A percentile compares a stretch with the other conserved stretches of the same genome.
Conservation (phyloP, 2,888 invertebrate genomes). For the Drosophila tanythrix region DNA sequence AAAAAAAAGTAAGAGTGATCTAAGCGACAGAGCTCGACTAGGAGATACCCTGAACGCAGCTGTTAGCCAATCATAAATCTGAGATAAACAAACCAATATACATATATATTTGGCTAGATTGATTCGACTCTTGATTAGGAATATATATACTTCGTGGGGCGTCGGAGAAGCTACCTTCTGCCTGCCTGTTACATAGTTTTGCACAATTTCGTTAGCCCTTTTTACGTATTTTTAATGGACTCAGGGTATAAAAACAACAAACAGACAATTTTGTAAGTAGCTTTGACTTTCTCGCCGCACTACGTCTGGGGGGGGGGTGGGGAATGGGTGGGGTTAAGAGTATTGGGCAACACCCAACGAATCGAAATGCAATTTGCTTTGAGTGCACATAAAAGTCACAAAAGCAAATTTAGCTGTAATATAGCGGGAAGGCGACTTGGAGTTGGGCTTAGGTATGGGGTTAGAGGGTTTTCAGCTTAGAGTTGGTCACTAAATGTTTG, state of each 20-base stretch:
- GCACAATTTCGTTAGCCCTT: neutral
- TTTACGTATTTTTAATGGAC: neutral
- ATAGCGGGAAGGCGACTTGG: slow-evolving; percentile 3
- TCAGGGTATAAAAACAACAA: slow-evolving; percentile 18
- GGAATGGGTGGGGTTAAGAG: neutral
- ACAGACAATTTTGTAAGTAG: slow-evolving; percentile 28
- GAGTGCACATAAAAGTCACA: slow-evolving; percentile 64
- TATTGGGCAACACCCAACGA: slow-evolving; percentile 43
- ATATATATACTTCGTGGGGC: neutral
- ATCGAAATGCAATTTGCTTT: slow-evolving; percentile 70
- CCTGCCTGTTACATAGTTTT: neutral
- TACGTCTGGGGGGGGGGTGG: neutral
- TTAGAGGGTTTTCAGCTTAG: neutral
- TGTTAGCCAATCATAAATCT: neutral
- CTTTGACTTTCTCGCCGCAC: slow-evolving; percentile 53
- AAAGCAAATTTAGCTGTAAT: slow-evolving; percentile 41
- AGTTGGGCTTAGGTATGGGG: neutral
- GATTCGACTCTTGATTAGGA: neutral
- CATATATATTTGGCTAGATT: neutral
- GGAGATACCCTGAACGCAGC: neutral
- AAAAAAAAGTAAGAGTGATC: neutral
- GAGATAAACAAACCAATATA: neutral
- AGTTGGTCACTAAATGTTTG: slow-evolving; percentile 31
- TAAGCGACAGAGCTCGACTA: neutral
- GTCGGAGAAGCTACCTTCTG: neutral